A percentile compares a stretch with the other conserved stretches of the same genome.
These are phyloP conservation scores for Darevskia nairensis DNA, from an alignment of 2,797 vertebrate genomes.

Conservation along the genomic window DNA sequence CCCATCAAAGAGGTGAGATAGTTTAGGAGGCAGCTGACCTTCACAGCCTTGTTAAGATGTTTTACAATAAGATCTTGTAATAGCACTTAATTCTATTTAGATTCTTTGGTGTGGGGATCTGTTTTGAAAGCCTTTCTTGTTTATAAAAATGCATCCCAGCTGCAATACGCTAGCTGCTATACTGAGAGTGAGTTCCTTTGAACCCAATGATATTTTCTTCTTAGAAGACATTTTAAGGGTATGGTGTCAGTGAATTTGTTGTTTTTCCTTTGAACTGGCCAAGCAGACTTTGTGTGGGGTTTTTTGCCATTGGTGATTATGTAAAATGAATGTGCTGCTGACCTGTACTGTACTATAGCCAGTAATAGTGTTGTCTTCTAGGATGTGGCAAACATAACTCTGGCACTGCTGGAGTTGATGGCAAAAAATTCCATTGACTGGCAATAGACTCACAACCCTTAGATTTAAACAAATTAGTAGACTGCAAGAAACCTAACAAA, in stretches of 20 bases:
- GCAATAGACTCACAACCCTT: background rate
- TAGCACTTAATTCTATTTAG: background rate
- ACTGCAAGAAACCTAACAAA: background rate
- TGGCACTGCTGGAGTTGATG: background rate
- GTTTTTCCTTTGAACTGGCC: background rate
- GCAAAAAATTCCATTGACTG: background rate
- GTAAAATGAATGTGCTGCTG: background rate
- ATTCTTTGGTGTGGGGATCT: background rate
- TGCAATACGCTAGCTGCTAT: no score
- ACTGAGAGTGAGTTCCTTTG: no score
- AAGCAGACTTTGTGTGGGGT: no score
- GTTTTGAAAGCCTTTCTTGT: background rate
- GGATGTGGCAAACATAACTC: background rate
- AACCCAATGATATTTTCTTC: no score
- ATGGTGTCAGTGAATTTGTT: background rate
- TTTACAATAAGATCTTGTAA: background rate
- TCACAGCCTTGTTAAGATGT: background rate
- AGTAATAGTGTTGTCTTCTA: background rate
- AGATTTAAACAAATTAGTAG: background rate
- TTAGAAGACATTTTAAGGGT: no score
- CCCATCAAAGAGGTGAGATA: constrained; percentile 85
- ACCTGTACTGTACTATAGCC: background rate
- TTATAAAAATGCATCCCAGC: background rate
- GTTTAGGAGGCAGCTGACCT: background rate
- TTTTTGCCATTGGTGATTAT: background rate